These are phyloP conservation scores for Knipowitschia caucasica DNA, from an alignment of 2,797 vertebrate genomes.

Conservation along the genomic window DNA sequence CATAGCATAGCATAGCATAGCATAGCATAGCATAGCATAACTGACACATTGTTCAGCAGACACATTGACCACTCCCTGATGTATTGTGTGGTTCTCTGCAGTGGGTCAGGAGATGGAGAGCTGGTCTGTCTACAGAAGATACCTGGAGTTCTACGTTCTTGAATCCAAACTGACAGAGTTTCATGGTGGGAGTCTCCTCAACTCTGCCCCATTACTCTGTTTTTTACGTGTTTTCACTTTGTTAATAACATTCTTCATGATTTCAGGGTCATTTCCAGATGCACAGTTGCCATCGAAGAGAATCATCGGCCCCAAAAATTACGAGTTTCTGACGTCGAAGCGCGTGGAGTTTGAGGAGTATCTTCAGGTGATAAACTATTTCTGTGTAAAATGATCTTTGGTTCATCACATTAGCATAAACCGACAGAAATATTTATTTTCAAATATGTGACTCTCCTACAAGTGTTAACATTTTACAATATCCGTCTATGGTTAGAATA, in stretches of 20 bases:
- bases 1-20: no score
- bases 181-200: slow-evolving; percentile 77
- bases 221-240: neutral
- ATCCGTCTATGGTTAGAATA: no score
- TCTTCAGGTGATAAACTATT: slow-evolving; percentile 82
- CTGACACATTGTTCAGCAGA: no score
- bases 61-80: no score
- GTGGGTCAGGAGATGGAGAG: slow-evolving; percentile 90
- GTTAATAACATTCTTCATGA: neutral
- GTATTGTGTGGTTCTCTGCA: slow-evolving; percentile 48
- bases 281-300: slow-evolving; percentile 96
- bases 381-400: neutral
- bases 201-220: neutral
- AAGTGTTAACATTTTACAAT: no score
- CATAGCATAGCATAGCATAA: no score
- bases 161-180: slow-evolving; percentile 98
- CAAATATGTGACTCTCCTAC: no score
- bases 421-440: neutral
- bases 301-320: slow-evolving; percentile 97
- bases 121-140: slow-evolving; percentile 94
- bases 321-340: slow-evolving; percentile 94
- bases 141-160: slow-evolving; percentile 96
- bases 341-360: slow-evolving; percentile 96
- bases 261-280: slow-evolving; percentile 90
- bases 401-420: neutral